Conservation (phyloP, 2,797 vertebrate species). For the Hozukius guyotensis region DNA sequence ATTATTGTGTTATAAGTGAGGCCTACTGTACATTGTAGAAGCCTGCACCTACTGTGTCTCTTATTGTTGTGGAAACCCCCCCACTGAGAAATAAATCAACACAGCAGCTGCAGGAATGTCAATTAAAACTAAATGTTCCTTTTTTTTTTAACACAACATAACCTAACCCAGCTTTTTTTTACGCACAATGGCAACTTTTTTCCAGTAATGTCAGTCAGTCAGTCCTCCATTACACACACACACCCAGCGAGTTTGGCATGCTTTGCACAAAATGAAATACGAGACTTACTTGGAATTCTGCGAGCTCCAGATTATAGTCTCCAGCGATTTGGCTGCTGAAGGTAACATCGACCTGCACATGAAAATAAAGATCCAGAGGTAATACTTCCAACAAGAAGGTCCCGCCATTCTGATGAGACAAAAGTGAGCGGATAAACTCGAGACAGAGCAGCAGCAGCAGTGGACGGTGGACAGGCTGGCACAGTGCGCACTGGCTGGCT, state of each 20-base stretch:
- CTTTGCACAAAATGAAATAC: conserved; percentile 37
- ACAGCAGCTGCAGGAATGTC: conserved; percentile 21
- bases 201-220: conserved; percentile 26
- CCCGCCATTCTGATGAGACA: conserved; percentile 78
- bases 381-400: conserved; percentile 82
- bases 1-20: conserved; percentile 47
- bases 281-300: conserved; percentile 85
- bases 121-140: conserved; percentile 42
- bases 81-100: conserved; percentile 50
- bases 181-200: conserved; percentile 65
- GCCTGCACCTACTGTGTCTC: conserved; percentile 19
- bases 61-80: conserved; percentile 61
- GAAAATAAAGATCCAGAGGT: conserved; percentile 85
- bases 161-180: background rate
- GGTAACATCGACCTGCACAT: conserved; percentile 79
- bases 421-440: conserved; percentile 50
- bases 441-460: too few species aligned
- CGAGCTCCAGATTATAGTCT: conserved; percentile 85
- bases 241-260: conserved; percentile 46
- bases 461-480: background rate
- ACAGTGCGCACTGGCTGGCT: background rate
- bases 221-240: conserved; percentile 51
- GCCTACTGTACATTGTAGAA: conserved; percentile 21
- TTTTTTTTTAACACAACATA: conserved; percentile 3
- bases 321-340: conserved; percentile 80